phyloP scores from a whole-genome alignment of 2,113 vertebrate genomes.

The Poeciliopsis prolifica region DNA sequence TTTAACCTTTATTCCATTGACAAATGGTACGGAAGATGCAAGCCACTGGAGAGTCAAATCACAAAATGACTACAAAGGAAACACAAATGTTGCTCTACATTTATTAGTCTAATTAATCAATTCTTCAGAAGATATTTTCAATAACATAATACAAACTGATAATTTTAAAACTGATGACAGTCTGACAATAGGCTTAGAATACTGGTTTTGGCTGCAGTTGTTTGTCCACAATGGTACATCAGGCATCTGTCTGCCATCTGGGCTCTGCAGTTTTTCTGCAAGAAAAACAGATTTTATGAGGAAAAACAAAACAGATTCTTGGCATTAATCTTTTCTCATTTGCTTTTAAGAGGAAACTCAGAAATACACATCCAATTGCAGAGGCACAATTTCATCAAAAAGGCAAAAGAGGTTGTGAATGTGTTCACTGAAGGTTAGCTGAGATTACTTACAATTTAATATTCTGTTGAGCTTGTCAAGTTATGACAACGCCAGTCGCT shows the following conservation, averaged over 20 bases:
- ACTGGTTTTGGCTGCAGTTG: constrained; percentile 1
- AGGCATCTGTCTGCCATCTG: constrained; percentile 55
- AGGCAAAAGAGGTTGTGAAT: background rate
- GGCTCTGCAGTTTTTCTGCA: constrained; percentile 48
- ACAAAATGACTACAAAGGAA: background rate
- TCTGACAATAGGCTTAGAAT: constrained; percentile 42
- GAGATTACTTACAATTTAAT: constrained; percentile 25
- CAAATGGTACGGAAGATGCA: background rate
- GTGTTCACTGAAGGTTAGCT: constrained; percentile 3
- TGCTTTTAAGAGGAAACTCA: constrained; percentile 19
- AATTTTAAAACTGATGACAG: constrained; percentile 43
- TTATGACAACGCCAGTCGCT: constrained; percentile 18
- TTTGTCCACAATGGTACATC: constrained; percentile 27
- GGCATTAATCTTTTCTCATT: constrained; percentile 20
- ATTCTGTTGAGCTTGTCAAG: constrained; percentile 33
- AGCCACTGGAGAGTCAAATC: background rate
- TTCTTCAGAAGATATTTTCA: constrained; percentile 15
- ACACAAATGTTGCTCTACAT: background rate
- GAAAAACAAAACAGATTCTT: constrained; percentile 23
- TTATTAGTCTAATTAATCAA: background rate
- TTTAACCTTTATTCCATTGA: background rate
- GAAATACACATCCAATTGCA: background rate
- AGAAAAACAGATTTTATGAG: constrained; percentile 56
- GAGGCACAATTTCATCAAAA: background rate
- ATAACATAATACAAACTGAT: constrained; percentile 40